These are phyloP conservation scores for Sphaeridia pumilis DNA, from an alignment of 2,888 invertebrate species.

Conservation along the genomic window DNA sequence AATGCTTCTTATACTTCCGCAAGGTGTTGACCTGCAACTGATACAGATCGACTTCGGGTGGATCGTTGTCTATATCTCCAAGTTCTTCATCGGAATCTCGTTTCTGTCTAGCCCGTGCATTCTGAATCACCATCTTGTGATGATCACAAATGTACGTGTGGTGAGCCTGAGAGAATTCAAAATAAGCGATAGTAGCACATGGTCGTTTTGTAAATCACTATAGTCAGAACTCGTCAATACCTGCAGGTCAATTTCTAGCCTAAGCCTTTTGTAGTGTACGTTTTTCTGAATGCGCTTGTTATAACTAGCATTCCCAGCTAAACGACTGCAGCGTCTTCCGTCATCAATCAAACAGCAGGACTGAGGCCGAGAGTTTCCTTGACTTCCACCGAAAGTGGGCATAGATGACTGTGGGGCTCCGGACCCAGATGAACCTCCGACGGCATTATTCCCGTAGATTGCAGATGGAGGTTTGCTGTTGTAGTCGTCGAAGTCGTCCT, in stretches of 20 bases:
- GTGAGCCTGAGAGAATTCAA: too few species aligned
- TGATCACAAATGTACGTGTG: conserved; percentile 95
- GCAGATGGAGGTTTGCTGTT: conserved; percentile 11
- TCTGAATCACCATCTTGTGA: conserved; percentile 91
- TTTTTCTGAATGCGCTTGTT: conserved; percentile 94
- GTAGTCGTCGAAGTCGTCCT: conserved; percentile 33
- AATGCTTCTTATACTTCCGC: conserved; percentile 83
- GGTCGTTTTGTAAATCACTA: too few species aligned
- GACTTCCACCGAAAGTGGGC: conserved; percentile 8
- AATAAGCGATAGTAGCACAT: too few species aligned
- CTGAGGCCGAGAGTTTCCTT: conserved; percentile 43
- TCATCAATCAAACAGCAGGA: conserved; percentile 87
- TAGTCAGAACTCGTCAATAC: too few species aligned
- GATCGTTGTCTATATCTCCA: conserved; percentile 77
- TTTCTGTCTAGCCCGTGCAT: conserved; percentile 76
- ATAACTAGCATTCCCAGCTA: conserved; percentile 89
- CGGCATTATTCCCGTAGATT: conserved; percentile 6
- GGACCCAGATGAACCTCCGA: conserved; percentile 2
- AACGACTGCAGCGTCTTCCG: conserved; percentile 69
- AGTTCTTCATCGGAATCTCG: conserved; percentile 92
- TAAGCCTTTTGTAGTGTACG: conserved; percentile 77
- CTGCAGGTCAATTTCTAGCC: conserved; percentile 69
- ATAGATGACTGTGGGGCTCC: conserved; percentile 4
- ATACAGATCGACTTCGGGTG: conserved; percentile 85
- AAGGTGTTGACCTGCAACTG: conserved; percentile 90